Base-by-base conservation (phyloP, 2,113 vertebrate genomes). In the Lethenteron reissneri region DNA sequence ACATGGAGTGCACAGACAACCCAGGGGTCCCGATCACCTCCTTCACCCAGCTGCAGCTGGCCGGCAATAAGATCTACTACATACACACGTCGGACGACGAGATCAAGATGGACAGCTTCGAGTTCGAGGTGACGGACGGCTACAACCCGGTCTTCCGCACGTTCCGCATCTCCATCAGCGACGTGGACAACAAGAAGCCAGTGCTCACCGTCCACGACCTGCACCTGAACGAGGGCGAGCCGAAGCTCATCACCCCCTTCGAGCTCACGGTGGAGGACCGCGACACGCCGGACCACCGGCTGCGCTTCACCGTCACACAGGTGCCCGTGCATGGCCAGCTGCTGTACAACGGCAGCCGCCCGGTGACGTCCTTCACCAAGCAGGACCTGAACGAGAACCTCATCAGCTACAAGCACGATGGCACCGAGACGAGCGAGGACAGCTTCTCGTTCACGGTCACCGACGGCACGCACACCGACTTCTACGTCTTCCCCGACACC, bases 141-240 rank as follows among this genome's bases (percentile, higher is more conserved):
- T 89, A 80, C 75, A 97, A 97, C 75, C 88, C 89, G 0, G 87
- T 97, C 70, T 97, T 90, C 76, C 88, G 91, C 73, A 97, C 91
- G 1, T 97, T 97, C 76, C 85, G 88, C 17, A 85, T 97, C 75
- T 92, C 88, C 72, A 96, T 97, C 71, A 82, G 81, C 1, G 90
- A 89, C 2, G 91, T 97, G 58, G 92, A 97, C 81, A 97, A 97
- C 73, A 97, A 95, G 76, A 94, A 90, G 74, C 91, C 92, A 1
- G 84, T 97, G 3, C 78, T 97, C 73, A 90, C 86, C 11, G 79
- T 95, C 59, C 87, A 89, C 25, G 78, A 80, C 8, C 80, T 97
- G 72, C 75, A 83, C 11, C 82, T 92, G 76, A 87, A 79, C 0
- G 91, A 92, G 75, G 84, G 84, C 10, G 87, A 87, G 64, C 84